Conservation (phyloP, 1,140 invertebrate species). For the Penaeus indicus region DNA sequence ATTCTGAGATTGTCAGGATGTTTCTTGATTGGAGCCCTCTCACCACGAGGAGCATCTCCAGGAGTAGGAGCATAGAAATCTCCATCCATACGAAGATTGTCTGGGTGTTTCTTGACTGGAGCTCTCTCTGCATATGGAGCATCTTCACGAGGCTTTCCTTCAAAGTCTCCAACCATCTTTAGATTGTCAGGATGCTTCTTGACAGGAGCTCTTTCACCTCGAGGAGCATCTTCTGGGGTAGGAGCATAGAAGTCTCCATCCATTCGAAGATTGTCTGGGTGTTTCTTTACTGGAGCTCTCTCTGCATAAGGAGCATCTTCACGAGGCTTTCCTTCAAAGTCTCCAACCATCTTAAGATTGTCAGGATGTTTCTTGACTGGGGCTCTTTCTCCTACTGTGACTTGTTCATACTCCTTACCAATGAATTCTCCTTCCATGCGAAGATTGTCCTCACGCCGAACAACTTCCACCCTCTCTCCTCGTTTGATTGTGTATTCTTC, state of each 20-base stretch:
- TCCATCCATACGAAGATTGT: conserved; percentile 53
- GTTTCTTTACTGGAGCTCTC: conserved; percentile 41
- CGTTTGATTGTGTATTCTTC: conserved; percentile 72
- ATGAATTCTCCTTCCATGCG: conserved; percentile 27
- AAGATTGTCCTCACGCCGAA: conserved; percentile 57
- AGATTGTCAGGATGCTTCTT: conserved; percentile 58
- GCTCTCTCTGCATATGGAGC: conserved; percentile 48
- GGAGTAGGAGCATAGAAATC: conserved; percentile 52
- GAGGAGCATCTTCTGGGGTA: conserved; percentile 37
- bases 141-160: conserved; percentile 50
- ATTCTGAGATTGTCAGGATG: conserved; percentile 49
- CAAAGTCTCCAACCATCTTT: conserved; percentile 47
- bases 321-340: conserved; percentile 43
- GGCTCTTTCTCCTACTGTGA: conserved; percentile 24
- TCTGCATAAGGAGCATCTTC: conserved; percentile 47
- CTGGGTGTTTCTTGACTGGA: conserved; percentile 47
- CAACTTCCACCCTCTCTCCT: conserved; percentile 72
- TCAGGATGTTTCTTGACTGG: conserved; percentile 53
- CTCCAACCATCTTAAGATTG: conserved; percentile 43
- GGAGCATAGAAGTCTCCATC: conserved; percentile 57
- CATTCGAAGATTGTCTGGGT: conserved; percentile 53
- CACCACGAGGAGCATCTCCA: conserved; percentile 31
- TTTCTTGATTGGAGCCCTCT: conserved; percentile 49
- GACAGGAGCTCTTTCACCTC: conserved; percentile 44
- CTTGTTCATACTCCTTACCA: conserved; percentile 14